A percentile compares a stretch with the other conserved stretches of the same genome.
Conservation (phyloP, 2,888 invertebrate genomes). For the Hyles lineata region DNA sequence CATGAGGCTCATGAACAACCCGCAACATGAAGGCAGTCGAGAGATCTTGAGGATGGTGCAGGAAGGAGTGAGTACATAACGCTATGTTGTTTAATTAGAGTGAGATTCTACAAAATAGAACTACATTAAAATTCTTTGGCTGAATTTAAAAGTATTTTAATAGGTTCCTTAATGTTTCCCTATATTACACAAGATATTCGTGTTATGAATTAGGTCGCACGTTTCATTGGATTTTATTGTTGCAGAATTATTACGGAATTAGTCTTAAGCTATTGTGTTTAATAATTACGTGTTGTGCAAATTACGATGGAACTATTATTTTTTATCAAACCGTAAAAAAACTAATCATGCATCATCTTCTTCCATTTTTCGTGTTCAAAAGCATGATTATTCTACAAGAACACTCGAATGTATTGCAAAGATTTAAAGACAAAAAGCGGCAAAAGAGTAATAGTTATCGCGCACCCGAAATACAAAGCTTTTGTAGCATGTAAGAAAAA, state of each 20-base stretch:
- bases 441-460: conserved; percentile 26
- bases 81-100: neutral
- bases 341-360: neutral
- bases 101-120: too few species aligned
- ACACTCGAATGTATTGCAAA: neutral
- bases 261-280: too few species aligned
- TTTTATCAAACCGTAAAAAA: neutral
- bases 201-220: too few species aligned
- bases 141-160: too few species aligned
- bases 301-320: too few species aligned
- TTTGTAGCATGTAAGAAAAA: conserved; percentile 31
- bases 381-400: neutral
- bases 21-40: conserved; percentile 88
- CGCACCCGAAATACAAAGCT: conserved; percentile 37
- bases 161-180: too few species aligned
- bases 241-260: too few species aligned
- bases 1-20: conserved; percentile 90
- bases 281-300: neutral
- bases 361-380: neutral
- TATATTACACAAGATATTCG: too few species aligned
- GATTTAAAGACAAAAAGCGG: conserved; percentile 31
- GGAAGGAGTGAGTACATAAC: conserved; percentile 88
- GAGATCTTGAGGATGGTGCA: conserved; percentile 91
- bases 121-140: too few species aligned
- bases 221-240: too few species aligned